A percentile compares a stretch with the other conserved stretches of the same genome.
phyloP scores from a whole-genome alignment of 2,113 vertebrate genomes.

The Oxyruncus cristatus region DNA sequence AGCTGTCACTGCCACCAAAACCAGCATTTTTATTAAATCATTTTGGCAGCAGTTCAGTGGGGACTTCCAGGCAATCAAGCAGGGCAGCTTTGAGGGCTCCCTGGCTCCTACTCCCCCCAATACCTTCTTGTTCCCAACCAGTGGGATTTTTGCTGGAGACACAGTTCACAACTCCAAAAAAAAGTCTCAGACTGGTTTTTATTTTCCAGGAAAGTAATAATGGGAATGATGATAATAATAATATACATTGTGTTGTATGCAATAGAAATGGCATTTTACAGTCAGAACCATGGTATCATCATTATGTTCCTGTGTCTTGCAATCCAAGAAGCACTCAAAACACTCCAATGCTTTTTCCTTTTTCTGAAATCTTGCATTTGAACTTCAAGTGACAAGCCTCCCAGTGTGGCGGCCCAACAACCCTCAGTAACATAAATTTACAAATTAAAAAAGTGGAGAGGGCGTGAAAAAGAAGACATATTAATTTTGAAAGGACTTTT shows the following conservation, averaged over 20 bases:
- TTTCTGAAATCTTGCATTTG: neutral
- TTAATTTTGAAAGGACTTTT: neutral
- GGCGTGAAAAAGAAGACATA: accelerated
- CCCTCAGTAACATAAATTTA: neutral
- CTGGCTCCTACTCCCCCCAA: neutral
- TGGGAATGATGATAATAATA: neutral
- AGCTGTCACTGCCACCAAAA: neutral
- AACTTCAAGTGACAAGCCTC: neutral
- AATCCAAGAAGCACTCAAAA: neutral
- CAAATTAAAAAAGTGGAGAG: neutral
- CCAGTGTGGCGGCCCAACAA: neutral
- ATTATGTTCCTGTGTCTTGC: neutral
- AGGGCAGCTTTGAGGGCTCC: neutral
- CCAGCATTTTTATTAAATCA: neutral
- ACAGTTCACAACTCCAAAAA: neutral
- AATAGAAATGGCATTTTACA: neutral
- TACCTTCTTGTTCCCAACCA: neutral
- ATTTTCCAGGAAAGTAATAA: neutral
- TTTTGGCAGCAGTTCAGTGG: neutral
- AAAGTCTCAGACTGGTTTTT: too few relatives aligned
- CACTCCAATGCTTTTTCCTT: neutral
- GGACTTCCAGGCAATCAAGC: neutral
- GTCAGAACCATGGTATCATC: neutral
- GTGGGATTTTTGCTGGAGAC: neutral
- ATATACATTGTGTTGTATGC: neutral